Evolutionary conservation across 1,140 invertebrate genomes (phyloP).

Genomic region (Anagrus nilaparvatae): DNA sequence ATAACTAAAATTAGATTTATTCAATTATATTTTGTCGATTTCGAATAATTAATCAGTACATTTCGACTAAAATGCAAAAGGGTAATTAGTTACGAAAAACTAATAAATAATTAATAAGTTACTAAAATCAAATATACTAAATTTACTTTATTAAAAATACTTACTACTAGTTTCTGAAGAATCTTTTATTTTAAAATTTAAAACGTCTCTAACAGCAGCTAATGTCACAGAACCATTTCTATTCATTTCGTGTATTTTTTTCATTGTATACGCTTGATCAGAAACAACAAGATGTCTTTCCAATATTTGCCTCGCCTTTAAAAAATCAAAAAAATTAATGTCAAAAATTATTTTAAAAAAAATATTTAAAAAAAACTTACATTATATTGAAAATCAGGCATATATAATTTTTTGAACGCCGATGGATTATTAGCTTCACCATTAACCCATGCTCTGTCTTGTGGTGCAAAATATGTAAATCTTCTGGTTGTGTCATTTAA

Average conservation of each 20-base stretch:
- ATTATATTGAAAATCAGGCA: conserved; percentile 68
- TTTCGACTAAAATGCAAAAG: too few relatives aligned
- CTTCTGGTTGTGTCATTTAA: conserved; percentile 65
- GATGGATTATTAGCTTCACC: conserved; percentile 61
- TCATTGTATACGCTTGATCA: conserved; percentile 66
- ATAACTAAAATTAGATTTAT: too few relatives aligned
- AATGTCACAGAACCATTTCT: conserved; percentile 51
- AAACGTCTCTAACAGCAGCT: conserved; percentile 56
- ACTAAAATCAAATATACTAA: too few relatives aligned
- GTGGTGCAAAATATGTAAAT: conserved; percentile 87
- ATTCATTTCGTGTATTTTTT: conserved; percentile 57
- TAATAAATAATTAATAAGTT: too few relatives aligned
- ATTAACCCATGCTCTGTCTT: conserved; percentile 74
- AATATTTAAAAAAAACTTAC: too few relatives aligned
- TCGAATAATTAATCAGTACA: too few relatives aligned
- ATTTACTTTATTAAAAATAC: too few relatives aligned
- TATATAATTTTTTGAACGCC: conserved; percentile 72
- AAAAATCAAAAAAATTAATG: conserved; percentile 15
- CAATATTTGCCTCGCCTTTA: conserved; percentile 65
- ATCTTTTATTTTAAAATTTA: conserved; percentile 63
- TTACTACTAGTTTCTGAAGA: conserved; percentile 67
- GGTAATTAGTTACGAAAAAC: too few relatives aligned
- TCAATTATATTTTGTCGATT: too few relatives aligned
- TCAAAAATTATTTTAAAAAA: background rate
- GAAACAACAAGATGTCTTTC: conserved; percentile 71